phyloP scores from a whole-genome alignment of 2,797 vertebrate genomes.

The Staurois parvus region DNA sequence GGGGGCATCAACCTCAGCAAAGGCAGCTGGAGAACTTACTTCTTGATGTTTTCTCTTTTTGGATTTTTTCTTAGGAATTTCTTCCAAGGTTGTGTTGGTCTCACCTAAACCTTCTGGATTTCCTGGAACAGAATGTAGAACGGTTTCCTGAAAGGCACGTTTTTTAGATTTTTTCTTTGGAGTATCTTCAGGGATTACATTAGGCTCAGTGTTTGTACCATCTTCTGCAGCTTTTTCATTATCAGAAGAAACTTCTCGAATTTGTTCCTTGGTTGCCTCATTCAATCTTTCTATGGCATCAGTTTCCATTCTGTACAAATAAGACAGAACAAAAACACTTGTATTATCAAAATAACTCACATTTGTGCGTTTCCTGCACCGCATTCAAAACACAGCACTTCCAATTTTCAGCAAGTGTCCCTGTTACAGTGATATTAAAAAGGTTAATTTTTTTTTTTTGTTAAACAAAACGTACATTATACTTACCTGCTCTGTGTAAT shows the following conservation, averaged over 20 bases:
- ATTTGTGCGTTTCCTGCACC: too few relatives aligned
- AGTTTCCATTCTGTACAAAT: slow-evolving; percentile 74
- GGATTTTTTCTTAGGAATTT: slow-evolving; percentile 29
- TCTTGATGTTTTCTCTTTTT: slow-evolving; percentile 16
- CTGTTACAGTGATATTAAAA: too few relatives aligned
- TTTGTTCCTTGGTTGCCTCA: slow-evolving; percentile 52
- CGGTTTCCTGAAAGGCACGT: slow-evolving; percentile 50
- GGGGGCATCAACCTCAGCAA: background rate
- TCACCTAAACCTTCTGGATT: background rate
- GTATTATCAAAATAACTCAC: background rate
- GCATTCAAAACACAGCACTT: too few relatives aligned
- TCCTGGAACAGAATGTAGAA: background rate
- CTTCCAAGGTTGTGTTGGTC: background rate
- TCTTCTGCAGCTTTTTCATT: slow-evolving; percentile 49
- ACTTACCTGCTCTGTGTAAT: too few relatives aligned
- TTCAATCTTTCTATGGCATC: slow-evolving; percentile 65
- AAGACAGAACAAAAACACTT: background rate
- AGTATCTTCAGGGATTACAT: slow-evolving; percentile 19
- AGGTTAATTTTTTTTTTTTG: too few relatives aligned
- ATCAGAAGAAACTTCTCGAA: slow-evolving; percentile 28
- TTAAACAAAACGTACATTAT: too few relatives aligned
- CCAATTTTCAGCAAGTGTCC: too few relatives aligned
- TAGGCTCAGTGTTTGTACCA: slow-evolving; percentile 23
- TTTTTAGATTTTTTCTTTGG: slow-evolving; percentile 21
- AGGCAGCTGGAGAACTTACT: background rate